Evolutionary conservation across 1,140 invertebrate species (phyloP).

Genomic region (Papilio polyxenes): DNA sequence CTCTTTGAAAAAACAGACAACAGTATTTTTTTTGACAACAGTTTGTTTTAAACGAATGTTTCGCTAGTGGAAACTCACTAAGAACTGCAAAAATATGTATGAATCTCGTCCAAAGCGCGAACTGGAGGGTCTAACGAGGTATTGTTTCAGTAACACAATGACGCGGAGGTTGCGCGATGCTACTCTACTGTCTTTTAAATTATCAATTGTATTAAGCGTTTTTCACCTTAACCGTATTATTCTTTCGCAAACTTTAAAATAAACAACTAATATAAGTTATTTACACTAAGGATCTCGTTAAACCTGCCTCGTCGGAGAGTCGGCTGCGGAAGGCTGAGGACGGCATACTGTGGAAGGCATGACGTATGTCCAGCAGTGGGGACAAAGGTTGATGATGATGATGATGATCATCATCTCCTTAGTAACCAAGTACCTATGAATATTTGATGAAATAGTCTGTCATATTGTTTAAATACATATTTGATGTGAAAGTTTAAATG

Average conservation of each 20-base stretch:
- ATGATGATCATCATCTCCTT: too few relatives aligned
- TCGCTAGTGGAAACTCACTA: not conserved
- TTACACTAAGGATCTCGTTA: too few relatives aligned
- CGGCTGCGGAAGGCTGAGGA: too few relatives aligned
- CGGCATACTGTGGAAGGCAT: too few relatives aligned
- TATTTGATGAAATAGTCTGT: too few relatives aligned
- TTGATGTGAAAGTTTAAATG: not conserved
- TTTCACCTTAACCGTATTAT: slow-evolving; percentile 16
- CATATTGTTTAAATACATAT: too few relatives aligned
- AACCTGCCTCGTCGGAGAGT: too few relatives aligned
- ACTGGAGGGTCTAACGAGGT: slow-evolving; percentile 12
- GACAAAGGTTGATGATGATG: too few relatives aligned
- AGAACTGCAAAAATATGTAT: not conserved
- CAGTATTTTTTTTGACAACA: too few relatives aligned
- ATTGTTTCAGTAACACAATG: slow-evolving; percentile 20
- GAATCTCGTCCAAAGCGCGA: not conserved
- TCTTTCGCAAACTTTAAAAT: not conserved
- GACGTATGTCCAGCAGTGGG: too few relatives aligned
- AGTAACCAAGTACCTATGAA: too few relatives aligned
- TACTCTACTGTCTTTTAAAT: slow-evolving; percentile 19
- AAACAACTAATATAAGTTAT: not conserved
- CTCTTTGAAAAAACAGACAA: not conserved
- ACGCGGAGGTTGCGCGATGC: not conserved
- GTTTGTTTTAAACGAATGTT: not conserved
- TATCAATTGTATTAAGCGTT: slow-evolving; percentile 22